Conservation (phyloP, 1,140 invertebrate species). For the Lepidostoma basale region DNA sequence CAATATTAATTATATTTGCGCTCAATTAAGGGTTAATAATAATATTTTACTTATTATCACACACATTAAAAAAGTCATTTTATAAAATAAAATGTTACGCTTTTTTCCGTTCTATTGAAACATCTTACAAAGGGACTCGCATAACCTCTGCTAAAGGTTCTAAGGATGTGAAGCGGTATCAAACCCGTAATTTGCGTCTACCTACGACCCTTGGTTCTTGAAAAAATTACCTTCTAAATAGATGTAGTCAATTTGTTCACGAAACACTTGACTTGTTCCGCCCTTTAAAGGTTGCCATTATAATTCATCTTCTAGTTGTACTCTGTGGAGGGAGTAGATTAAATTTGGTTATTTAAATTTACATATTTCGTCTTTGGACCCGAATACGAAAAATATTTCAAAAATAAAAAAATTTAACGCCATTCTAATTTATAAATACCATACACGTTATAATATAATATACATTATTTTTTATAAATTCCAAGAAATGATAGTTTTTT, state of each 20-base stretch:
- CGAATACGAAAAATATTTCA: too few species aligned
- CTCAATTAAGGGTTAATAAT: too few species aligned
- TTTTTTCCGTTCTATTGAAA: neutral
- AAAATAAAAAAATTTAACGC: neutral
- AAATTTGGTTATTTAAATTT: slow-evolving; percentile 11
- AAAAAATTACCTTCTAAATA: slow-evolving; percentile 41
- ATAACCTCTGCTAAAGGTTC: slow-evolving; percentile 10
- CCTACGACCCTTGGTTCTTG: slow-evolving; percentile 14
- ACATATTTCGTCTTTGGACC: too few species aligned
- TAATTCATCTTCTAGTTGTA: slow-evolving; percentile 23
- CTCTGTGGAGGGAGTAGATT: neutral
- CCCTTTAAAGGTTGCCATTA: slow-evolving; percentile 30
- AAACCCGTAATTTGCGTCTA: slow-evolving; percentile 31
- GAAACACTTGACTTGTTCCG: slow-evolving; percentile 34
- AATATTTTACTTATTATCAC: too few species aligned
- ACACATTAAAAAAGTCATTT: too few species aligned
- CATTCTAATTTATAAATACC: too few species aligned
- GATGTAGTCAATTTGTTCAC: slow-evolving; percentile 41
- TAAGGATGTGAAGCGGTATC: slow-evolving; percentile 3
- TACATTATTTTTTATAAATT: too few species aligned
- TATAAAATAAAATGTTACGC: too few species aligned
- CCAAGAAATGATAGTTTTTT: too few species aligned
- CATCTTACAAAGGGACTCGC: neutral
- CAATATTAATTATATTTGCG: too few species aligned
- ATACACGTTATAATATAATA: too few species aligned